Evolutionary conservation across 1,140 invertebrate genomes (phyloP).

Genomic region (Papilio xuthus): DNA sequence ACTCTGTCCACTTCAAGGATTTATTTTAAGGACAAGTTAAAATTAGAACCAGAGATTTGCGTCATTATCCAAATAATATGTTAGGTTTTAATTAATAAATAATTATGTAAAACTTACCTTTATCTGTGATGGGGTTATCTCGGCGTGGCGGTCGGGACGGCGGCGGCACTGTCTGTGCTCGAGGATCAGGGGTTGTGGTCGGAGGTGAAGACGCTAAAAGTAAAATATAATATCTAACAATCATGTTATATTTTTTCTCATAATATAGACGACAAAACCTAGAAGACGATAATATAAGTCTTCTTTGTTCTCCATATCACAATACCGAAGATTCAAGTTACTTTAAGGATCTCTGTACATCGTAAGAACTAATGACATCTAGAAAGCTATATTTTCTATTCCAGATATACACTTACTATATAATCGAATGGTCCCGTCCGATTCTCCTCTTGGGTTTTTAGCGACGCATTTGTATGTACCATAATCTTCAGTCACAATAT

Average conservation of each 20-base stretch:
- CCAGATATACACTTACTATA: slow-evolving; percentile 90
- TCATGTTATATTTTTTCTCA: background rate
- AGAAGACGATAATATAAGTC: background rate
- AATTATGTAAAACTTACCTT: slow-evolving; percentile 63
- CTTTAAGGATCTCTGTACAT: background rate
- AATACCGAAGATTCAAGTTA: background rate
- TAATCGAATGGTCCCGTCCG: slow-evolving; percentile 93
- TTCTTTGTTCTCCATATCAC: no score
- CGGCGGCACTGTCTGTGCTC: slow-evolving; percentile 65
- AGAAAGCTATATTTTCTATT: background rate
- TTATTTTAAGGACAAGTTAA: background rate
- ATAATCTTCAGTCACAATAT: slow-evolving; percentile 90
- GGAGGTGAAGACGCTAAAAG: slow-evolving; percentile 72
- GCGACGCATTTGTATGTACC: slow-evolving; percentile 96
- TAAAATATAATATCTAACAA: background rate
- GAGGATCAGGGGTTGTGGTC: slow-evolving; percentile 74
- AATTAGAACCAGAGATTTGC: background rate
- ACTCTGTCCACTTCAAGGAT: background rate
- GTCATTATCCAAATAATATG: background rate
- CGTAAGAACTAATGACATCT: background rate
- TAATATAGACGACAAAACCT: no score
- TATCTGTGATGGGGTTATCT: slow-evolving; percentile 69
- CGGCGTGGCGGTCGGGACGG: slow-evolving; percentile 70
- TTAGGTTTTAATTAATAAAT: background rate
- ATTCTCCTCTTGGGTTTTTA: slow-evolving; percentile 95